phyloP scores from a whole-genome alignment of 2,888 invertebrate genomes.

The Spilosoma lubricipeda region DNA sequence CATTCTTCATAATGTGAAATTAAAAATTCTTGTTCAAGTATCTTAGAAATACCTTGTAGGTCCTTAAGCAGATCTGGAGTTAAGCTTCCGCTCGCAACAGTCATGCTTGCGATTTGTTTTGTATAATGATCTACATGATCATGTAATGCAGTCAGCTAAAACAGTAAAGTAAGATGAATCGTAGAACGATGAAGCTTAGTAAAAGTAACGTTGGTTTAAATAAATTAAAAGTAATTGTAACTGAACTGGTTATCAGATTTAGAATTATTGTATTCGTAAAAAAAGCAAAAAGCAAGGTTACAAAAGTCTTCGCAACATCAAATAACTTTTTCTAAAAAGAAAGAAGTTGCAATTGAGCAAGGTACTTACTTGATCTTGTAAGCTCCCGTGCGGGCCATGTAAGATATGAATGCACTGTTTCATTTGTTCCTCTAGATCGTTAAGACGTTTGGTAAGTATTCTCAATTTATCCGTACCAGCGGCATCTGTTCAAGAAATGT shows the following conservation, averaged over 20 bases:
- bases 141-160: constrained; percentile 81
- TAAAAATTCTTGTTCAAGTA: background rate
- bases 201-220: no score
- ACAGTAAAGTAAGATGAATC: constrained; percentile 24
- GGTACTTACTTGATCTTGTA: constrained; percentile 64
- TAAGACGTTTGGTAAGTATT: constrained; percentile 53
- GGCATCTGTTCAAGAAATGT: constrained; percentile 9
- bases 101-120: background rate
- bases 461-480: background rate
- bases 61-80: constrained; percentile 74
- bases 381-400: constrained; percentile 58
- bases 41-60: constrained; percentile 66
- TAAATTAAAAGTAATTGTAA: no score
- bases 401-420: constrained; percentile 67
- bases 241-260: no score
- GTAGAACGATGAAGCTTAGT: no score
- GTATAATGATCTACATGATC: constrained; percentile 73
- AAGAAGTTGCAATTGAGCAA: no score
- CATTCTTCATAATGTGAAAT: background rate
- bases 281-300: background rate
- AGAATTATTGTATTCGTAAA: no score
- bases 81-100: constrained; percentile 50
- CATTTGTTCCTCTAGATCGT: constrained; percentile 66
- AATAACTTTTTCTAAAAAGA: background rate
- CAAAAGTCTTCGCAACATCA: background rate